Conservation (phyloP, 2,888 invertebrate species). For the Matsumyia berberina region DNA sequence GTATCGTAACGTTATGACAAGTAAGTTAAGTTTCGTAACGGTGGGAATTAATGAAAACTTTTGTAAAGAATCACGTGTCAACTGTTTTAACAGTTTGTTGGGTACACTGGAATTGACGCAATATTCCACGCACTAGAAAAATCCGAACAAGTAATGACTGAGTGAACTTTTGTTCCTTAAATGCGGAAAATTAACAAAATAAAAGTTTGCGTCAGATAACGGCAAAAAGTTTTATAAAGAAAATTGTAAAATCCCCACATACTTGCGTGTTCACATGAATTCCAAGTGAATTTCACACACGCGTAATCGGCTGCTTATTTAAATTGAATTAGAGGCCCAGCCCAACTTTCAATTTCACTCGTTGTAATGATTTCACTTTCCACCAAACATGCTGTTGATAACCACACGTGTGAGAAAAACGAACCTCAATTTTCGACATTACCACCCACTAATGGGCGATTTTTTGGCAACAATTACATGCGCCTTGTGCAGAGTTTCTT, state of each 20-base stretch:
- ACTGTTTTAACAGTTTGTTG: too few relatives aligned
- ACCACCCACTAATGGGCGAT: constrained; percentile 20
- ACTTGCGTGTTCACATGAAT: neutral
- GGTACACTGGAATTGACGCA: too few relatives aligned
- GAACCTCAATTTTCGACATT: constrained; percentile 3
- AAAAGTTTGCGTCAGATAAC: too few relatives aligned
- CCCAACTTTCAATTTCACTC: constrained; percentile 63
- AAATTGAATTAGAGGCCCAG: constrained; percentile 35
- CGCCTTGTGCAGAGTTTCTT: neutral
- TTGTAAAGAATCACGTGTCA: too few relatives aligned
- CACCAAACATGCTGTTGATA: constrained; percentile 10
- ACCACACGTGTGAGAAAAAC: constrained; percentile 30
- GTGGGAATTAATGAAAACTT: too few relatives aligned
- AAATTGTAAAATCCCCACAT: neutral
- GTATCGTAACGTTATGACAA: too few relatives aligned
- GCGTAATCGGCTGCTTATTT: constrained; percentile 24
- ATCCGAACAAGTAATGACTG: too few relatives aligned
- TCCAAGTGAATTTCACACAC: constrained; percentile 13
- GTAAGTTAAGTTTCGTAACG: too few relatives aligned
- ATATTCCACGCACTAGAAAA: too few relatives aligned
- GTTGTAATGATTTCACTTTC: constrained; percentile 51
- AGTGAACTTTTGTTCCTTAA: too few relatives aligned
- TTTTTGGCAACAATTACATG: constrained; percentile 50
- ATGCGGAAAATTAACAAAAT: too few relatives aligned
- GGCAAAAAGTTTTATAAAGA: neutral